Evolutionary conservation across 2,797 vertebrate genomes (phyloP), one percentile per base, ranked within the genome.

Genomic region (Distichodus sexfasciatus): DNA sequence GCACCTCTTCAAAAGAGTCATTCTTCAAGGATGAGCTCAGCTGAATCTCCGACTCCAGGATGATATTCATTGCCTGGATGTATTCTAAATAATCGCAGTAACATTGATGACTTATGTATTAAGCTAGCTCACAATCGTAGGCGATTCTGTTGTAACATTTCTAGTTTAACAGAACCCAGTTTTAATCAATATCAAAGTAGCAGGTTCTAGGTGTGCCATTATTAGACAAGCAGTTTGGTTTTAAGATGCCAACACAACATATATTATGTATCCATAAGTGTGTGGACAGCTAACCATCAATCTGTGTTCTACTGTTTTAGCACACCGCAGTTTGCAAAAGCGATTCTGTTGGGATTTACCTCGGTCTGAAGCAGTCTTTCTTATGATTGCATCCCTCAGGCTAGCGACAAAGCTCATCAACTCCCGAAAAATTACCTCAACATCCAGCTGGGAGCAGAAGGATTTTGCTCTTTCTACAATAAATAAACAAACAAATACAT

Each of bases 381-480:
- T 83, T 86, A 91, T 94, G 73, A 98, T 92, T 51, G 86, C 90
- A 9, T 80, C 74, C 76, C 91, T 93, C 58, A 98, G 87, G 44
- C 86, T 71, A 0, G 80, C 67, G 19, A 98, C 65, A 15, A 91
- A 85, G 5, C 75, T 80, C 48, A 87, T 82, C 2, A 95, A 61
- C 12, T 85, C 61, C 2, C 84, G 76, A 80, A 98, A 97, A 21
- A 90, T 83, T 47, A 76, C 10, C 0, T 97, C 94, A 69, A 98
- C 90, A 51, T 92, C 89, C 71, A 86, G 79, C 35, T 78, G 81
- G 1, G 76, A 79, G 96, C 96, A 98, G 78, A 96, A 94, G 0
- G 2, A 31, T 74, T 86, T 91, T 48, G 94, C 90, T 59, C 87
- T 84, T 61, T 85, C 96, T 98, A 82, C 69, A 87, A 84, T n/a